These are phyloP conservation scores for Pyrgilauda ruficollis DNA, from an alignment of 2,113 vertebrate species.

Conservation along the genomic window DNA sequence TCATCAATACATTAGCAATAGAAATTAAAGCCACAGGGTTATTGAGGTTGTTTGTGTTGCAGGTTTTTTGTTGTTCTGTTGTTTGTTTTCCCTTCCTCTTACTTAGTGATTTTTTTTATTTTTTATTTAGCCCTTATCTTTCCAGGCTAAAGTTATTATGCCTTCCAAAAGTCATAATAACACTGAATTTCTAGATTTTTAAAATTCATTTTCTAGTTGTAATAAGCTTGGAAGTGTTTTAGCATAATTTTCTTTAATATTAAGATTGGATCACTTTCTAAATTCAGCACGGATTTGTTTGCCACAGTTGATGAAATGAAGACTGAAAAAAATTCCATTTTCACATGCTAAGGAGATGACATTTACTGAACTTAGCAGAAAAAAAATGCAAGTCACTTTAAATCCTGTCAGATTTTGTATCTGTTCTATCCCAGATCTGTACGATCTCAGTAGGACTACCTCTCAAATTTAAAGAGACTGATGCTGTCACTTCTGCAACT, in stretches of 20 bases:
- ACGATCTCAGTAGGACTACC: neutral
- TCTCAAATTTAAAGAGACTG: neutral
- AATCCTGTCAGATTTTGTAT: neutral
- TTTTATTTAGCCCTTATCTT: neutral
- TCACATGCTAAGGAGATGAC: neutral
- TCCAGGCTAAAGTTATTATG: neutral
- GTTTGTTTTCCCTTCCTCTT: accelerated
- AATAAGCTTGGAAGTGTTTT: neutral
- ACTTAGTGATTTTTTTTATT: neutral
- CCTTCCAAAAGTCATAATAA: neutral
- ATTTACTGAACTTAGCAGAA: neutral
- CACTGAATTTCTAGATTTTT: neutral
- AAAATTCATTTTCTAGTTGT: neutral
- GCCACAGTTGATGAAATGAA: neutral
- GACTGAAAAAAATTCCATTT: neutral
- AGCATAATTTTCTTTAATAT: neutral
- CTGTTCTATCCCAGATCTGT: neutral
- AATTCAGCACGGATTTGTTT: neutral
- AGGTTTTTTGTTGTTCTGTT: neutral
- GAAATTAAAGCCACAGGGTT: neutral
- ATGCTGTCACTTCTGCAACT: neutral
- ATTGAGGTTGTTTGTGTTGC: accelerated
- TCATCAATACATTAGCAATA: neutral
- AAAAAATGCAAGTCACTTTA: neutral
- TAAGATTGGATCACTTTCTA: neutral